phyloP scores from a whole-genome alignment of 2,797 vertebrate genomes.

The Pterois miles region DNA sequence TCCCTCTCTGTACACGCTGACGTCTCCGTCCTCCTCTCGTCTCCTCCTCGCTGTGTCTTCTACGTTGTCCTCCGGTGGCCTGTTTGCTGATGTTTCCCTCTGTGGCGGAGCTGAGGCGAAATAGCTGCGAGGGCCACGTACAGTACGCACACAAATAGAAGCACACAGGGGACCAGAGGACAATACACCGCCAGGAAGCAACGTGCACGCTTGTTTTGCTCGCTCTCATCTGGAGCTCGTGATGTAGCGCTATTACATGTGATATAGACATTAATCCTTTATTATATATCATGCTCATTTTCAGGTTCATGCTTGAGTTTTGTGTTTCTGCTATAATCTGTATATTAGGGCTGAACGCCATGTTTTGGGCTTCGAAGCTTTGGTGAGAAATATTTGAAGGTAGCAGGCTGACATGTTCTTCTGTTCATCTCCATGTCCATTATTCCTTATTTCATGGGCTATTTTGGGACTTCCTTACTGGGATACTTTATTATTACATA shows the following conservation, averaged over 20 bases:
- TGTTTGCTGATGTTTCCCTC: slow-evolving; percentile 37
- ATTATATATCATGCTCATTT: not conserved
- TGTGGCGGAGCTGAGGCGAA: slow-evolving; percentile 29
- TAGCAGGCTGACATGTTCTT: too few relatives aligned
- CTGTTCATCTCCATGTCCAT: too few relatives aligned
- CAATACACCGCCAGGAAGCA: slow-evolving; percentile 24
- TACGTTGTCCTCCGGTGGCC: slow-evolving; percentile 5
- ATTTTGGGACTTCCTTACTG: too few relatives aligned
- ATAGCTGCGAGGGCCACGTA: slow-evolving; percentile 18
- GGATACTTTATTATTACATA: too few relatives aligned
- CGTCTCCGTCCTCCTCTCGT: slow-evolving; percentile 21
- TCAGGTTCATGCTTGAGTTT: too few relatives aligned
- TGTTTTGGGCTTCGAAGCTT: too few relatives aligned
- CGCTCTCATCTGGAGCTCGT: slow-evolving; percentile 4
- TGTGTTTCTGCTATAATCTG: too few relatives aligned
- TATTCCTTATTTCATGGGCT: too few relatives aligned
- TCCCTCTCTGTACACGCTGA: slow-evolving; percentile 28
- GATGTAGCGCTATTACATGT: slow-evolving; percentile 4
- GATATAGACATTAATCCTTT: not conserved
- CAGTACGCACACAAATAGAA: slow-evolving; percentile 3
- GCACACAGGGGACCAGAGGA: slow-evolving; percentile 19
- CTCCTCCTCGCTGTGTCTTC: slow-evolving; percentile 9
- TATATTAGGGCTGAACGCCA: too few relatives aligned
- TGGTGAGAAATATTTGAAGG: too few relatives aligned
- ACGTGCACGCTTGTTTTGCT: slow-evolving; percentile 7